Conservation (phyloP, 2,113 vertebrate species). For the Bothrops jararaca region DNA sequence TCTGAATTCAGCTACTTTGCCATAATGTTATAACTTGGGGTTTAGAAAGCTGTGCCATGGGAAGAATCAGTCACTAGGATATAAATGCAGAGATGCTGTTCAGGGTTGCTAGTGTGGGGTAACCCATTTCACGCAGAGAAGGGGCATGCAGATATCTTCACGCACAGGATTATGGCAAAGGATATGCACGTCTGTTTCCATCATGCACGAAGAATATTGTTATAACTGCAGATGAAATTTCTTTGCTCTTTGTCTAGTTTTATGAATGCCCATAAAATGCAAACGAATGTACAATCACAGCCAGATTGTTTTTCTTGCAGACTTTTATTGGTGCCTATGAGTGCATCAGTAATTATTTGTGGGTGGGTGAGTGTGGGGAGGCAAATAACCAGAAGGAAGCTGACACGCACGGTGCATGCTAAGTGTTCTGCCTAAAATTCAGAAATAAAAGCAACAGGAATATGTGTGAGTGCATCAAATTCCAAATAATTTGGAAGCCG, state of each 20-base stretch:
- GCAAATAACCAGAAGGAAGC: neutral
- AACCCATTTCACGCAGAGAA: neutral
- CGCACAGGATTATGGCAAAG: neutral
- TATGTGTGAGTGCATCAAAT: neutral
- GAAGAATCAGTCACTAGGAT: neutral
- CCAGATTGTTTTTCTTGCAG: neutral
- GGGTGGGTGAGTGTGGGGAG: neutral
- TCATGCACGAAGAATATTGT: neutral
- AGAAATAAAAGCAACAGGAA: neutral
- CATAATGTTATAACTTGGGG: neutral
- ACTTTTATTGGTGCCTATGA: neutral
- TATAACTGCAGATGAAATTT: neutral
- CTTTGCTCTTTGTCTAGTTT: neutral
- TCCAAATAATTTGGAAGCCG: neutral
- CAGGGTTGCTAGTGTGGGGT: neutral
- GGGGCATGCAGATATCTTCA: neutral
- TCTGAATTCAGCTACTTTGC: slow-evolving; percentile 26
- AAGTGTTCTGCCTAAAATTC: neutral
- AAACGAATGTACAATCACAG: neutral
- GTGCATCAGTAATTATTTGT: neutral
- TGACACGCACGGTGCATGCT: neutral
- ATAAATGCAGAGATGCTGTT: neutral
- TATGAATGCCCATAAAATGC: neutral
- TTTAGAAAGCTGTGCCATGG: neutral
- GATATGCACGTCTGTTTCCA: no score